These are phyloP conservation scores for Luperina testacea DNA, from an alignment of 2,888 invertebrate genomes.

Conservation along the genomic window DNA sequence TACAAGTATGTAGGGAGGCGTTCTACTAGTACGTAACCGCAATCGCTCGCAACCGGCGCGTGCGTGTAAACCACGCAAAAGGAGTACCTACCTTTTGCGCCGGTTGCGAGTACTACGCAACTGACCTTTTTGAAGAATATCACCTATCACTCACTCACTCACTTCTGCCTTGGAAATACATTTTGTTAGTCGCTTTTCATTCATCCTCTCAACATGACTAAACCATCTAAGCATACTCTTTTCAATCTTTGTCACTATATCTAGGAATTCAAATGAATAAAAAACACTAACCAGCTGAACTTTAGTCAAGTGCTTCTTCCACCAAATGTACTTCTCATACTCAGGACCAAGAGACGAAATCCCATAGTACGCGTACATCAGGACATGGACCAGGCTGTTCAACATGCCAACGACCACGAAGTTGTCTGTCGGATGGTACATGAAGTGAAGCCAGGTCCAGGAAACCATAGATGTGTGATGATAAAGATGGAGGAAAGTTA, in stretches of 20 bases:
- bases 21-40: too few species aligned
- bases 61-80: too few species aligned
- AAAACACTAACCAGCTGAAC: constrained; percentile 91
- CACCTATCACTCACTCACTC: neutral
- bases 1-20: too few species aligned
- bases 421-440: constrained; percentile 94
- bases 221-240: neutral
- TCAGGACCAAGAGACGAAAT: constrained; percentile 93
- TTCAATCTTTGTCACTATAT: neutral
- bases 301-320: constrained; percentile 96
- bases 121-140: neutral
- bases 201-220: neutral
- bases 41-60: too few species aligned
- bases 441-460: constrained; percentile 94
- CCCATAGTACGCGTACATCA: constrained; percentile 96
- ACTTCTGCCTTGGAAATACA: neutral
- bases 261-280: neutral
- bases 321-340: constrained; percentile 94
- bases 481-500: constrained; percentile 96
- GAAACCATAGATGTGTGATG: constrained; percentile 95
- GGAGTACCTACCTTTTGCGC: too few species aligned
- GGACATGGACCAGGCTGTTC: constrained; percentile 94
- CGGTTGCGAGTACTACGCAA: neutral
- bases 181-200: neutral
- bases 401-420: constrained; percentile 93